phyloP scores from a whole-genome alignment of 2,888 invertebrate species.

The Punctoribates punctum region DNA sequence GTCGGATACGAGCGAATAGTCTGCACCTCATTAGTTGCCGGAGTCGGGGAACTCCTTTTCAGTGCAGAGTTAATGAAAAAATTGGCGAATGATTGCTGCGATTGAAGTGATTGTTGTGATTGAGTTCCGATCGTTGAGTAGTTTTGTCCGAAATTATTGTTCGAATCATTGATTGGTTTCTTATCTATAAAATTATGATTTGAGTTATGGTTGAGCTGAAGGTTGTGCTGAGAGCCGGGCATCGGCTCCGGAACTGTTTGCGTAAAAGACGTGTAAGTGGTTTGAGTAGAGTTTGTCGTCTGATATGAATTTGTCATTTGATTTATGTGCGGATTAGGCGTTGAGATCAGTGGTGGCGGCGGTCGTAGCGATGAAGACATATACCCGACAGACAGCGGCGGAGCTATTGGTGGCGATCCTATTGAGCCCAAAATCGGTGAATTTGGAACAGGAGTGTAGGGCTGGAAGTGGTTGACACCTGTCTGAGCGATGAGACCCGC shows the following conservation, averaged over 20 bases:
- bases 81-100: neutral
- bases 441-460: neutral
- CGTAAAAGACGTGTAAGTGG: neutral
- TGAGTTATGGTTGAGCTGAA: neutral
- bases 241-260: conserved; percentile 2
- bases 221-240: neutral
- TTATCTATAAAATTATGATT: neutral
- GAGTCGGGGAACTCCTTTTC: neutral
- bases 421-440: neutral
- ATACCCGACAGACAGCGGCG: neutral
- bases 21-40: neutral
- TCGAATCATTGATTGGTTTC: conserved; percentile 16
- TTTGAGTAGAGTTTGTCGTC: conserved; percentile 12
- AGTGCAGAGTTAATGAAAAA: neutral
- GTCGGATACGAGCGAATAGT: neutral
- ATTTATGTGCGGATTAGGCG: neutral
- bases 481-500: conserved; percentile 44
- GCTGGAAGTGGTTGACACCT: conserved; percentile 35
- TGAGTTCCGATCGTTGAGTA: neutral
- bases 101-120: conserved; percentile 2
- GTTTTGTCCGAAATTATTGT: neutral
- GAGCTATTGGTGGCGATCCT: neutral
- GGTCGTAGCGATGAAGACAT: conserved; percentile 16
- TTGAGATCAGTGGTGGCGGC: conserved; percentile 30
- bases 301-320: neutral